Base-by-base conservation (phyloP, 2,888 invertebrate genomes). In the Anticlea derivata region DNA sequence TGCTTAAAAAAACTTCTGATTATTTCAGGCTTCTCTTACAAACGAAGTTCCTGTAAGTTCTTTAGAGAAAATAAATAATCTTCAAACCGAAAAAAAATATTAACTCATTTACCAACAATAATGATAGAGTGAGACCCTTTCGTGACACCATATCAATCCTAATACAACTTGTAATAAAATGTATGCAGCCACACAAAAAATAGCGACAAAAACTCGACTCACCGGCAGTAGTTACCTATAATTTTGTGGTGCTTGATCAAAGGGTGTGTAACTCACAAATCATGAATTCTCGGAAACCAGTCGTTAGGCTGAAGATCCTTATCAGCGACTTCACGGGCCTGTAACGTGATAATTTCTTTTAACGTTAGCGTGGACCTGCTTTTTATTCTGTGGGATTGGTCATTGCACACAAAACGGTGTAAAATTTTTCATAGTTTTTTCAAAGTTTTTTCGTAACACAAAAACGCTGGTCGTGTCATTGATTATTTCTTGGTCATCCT, bases 261-360 rank as follows among this genome's bases (percentile, higher is more conserved):
- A 63, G 41, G 49, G 61, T 59, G 40, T 53, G 59, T 64, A 71
- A 70, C 59, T 68, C 67, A 68, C 65, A 69, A 73, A 74, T 78
- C 70, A 70, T 70, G 72, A 74, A 77, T 73, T 71, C 68, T 58
- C 61, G 57, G 68, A 65, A 70, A 66, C 62, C 72, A 60, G 71
- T 74, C 70, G 70, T 75, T 77, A 77, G 66, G 33, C 44, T 58
- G 43, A 40, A 64, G 76, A 78, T 78, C 50, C 52, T 66, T 72
- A 78, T 78, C 77, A 40, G 30, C 43, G 38, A 43, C 70, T 69
- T 68, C 71, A 69, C 69, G 67, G 68, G 50, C 58, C 60, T 65
- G 70, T 72, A 65, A 62, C 65, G 67, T 66, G 73, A 75, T 75
- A 73, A 77, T 71, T 72, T 73, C 67, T 68, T 69, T n/a, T 55